Base-by-base conservation (phyloP, 1,140 invertebrate species). In the Pentalonia nigronervosa region DNA sequence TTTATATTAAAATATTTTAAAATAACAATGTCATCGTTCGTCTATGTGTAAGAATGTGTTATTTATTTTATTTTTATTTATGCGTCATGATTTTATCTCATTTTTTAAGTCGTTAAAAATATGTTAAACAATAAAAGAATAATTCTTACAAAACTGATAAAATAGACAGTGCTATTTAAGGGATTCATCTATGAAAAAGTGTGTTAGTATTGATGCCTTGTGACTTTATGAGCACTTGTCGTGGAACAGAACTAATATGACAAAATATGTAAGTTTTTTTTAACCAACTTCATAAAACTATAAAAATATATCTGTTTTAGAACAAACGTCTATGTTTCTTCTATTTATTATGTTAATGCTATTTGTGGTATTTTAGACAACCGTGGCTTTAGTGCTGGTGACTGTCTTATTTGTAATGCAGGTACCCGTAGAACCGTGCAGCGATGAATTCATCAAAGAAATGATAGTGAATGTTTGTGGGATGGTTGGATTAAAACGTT, bases 1-100 rank as follows among this genome's bases (percentile, higher is more conserved):
- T 89, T 92, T 92, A 36, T 53, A 86, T 30, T 86, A 48, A 81
- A 84, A 84, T 41, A 93, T 86, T 93, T 93, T 34, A 45, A 83
- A 93, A 86, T 86, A 93, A 93, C 76, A 93, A 93, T 84, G 34
- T 9, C 25, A 93, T 93, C 53, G 81, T 93, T 86, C 34, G 8
- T 56, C 36, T 86, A 41, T 76, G 60, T 17, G 14, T 0, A 41
- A 36, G 50, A 93, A 56, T 93, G 47, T 56, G 34, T 86, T 86
- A 47, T 90, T 90, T 90, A 67, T 89, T 89, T 88, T 89, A 89
- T 89, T 89, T 36, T 45, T 45, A 50, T 81, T 86, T 56, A 45
- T 83, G 7, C 81, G 76, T 93, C 34, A 53, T 84, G 4, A 76
- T 76, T n/a, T n/a, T n/a, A 76, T 93, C 81, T 86, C 17, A 17